Conservation (phyloP, 2,797 vertebrate genomes). For the Hephaestus fuliginosus region DNA sequence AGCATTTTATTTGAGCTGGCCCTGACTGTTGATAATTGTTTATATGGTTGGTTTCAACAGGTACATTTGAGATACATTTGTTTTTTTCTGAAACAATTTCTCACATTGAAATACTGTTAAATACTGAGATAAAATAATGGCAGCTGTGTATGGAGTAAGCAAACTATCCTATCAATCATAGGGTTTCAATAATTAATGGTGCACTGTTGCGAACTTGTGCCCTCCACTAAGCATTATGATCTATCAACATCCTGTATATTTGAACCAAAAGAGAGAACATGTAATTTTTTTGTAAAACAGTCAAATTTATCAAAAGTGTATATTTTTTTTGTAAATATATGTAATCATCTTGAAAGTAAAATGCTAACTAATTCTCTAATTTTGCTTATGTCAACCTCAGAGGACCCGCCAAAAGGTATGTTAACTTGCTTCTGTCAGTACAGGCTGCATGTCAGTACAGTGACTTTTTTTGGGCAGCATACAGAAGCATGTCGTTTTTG, state of each 20-base stretch:
- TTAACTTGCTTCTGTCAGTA: background rate
- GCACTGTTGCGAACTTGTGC: background rate
- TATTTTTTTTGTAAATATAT: background rate
- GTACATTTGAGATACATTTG: background rate
- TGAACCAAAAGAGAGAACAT: background rate
- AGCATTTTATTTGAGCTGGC: background rate
- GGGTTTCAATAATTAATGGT: background rate
- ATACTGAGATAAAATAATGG: constrained; percentile 19
- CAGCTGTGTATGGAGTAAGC: background rate
- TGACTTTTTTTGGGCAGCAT: background rate
- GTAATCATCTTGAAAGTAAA: background rate
- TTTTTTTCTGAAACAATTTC: background rate
- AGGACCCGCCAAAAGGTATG: constrained; percentile 88
- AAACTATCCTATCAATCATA: background rate
- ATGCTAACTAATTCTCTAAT: constrained; percentile 30
- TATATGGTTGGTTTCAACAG: background rate
- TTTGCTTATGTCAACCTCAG: constrained; percentile 73
- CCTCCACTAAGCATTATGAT: background rate
- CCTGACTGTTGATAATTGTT: background rate
- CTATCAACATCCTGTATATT: background rate
- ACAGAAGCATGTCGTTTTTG: background rate
- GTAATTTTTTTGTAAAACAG: background rate
- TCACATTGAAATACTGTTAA: background rate
- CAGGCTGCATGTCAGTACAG: constrained; percentile 9
- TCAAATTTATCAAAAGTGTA: background rate